Conservation (phyloP, 2,113 vertebrate species). For the Hydrolagus affinis region DNA sequence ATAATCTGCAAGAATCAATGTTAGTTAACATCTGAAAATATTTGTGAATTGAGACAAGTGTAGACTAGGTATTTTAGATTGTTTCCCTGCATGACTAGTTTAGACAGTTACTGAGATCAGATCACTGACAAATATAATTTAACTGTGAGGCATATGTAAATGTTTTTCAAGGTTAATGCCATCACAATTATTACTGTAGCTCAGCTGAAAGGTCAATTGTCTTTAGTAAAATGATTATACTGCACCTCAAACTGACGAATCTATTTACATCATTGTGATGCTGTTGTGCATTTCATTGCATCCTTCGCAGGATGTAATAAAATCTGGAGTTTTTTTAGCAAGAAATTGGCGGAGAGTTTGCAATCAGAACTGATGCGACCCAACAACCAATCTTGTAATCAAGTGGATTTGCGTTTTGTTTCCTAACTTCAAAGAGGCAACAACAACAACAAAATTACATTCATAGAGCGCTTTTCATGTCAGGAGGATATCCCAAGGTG, state of each 20-base stretch:
- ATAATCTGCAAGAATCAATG: slow-evolving; percentile 53
- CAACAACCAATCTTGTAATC: no score
- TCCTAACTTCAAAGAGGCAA: no score
- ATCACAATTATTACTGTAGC: not conserved
- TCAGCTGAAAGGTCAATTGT: not conserved
- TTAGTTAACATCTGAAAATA: slow-evolving; percentile 63
- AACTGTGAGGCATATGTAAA: not conserved
- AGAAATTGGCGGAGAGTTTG: not conserved
- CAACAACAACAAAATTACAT: no score
- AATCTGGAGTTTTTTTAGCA: not conserved
- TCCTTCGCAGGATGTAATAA: not conserved
- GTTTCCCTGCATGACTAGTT: slow-evolving; percentile 8
- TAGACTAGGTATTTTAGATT: slow-evolving; percentile 33
- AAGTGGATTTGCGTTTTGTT: no score
- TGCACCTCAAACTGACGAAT: not conserved
- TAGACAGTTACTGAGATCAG: not conserved
- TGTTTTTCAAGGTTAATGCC: slow-evolving; percentile 25
- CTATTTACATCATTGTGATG: not conserved
- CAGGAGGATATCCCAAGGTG: no score
- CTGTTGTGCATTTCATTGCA: not conserved
- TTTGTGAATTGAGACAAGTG: slow-evolving; percentile 55
- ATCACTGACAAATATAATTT: slow-evolving; percentile 23
- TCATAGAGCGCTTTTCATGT: no score
- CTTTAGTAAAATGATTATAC: not conserved
- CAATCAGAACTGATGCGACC: not conserved